Evolutionary conservation across 2,888 invertebrate species (phyloP).

Genomic region (Patella ulyssiponensis): DNA sequence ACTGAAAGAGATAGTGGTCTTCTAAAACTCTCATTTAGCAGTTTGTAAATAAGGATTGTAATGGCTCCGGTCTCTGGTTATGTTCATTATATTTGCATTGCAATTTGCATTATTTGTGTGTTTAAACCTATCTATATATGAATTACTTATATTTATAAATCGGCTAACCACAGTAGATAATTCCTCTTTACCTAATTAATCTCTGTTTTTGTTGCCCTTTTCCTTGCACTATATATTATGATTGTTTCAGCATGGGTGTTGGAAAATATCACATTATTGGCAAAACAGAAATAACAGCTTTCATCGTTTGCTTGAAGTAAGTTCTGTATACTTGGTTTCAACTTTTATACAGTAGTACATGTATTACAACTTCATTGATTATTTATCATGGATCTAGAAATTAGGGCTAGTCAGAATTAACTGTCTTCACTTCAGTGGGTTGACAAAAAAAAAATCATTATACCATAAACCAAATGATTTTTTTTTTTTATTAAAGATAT

Average conservation of each 20-base stretch:
- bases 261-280: constrained; percentile 54
- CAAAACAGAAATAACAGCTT: constrained; percentile 54
- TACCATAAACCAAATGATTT: not conserved
- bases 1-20: too few species aligned
- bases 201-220: constrained; percentile 4
- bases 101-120: too few species aligned
- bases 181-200: too few species aligned
- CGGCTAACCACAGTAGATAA: too few species aligned
- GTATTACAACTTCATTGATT: not conserved
- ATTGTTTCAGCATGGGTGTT: constrained; percentile 57
- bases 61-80: too few species aligned
- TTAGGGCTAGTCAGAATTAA: not conserved
- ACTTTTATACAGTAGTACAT: not conserved
- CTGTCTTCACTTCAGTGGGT: not conserved
- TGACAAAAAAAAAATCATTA: not conserved
- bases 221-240: not conserved
- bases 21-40: too few species aligned
- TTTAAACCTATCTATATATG: too few species aligned
- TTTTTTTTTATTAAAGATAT: not conserved
- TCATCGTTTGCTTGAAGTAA: constrained; percentile 61
- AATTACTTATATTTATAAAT: too few species aligned
- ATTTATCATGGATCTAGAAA: not conserved
- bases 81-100: too few species aligned
- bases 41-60: too few species aligned
- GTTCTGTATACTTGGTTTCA: constrained; percentile 33